Evolutionary conservation across 2,113 vertebrate genomes (phyloP).

Genomic region (Seriola dumerili): DNA sequence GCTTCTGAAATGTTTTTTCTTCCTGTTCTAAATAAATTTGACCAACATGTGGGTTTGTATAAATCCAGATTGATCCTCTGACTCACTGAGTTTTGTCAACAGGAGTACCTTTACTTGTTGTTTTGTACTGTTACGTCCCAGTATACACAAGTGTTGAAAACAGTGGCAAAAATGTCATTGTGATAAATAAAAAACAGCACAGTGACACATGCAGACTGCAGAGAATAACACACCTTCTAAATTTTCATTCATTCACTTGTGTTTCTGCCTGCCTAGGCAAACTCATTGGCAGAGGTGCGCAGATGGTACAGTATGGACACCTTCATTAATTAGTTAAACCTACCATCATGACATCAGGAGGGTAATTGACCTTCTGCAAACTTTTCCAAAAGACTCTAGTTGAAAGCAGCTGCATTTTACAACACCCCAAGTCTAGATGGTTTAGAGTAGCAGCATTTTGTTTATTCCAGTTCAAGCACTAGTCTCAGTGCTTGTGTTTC

Average conservation of each 20-base stretch:
- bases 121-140: not conserved
- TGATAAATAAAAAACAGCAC: not conserved
- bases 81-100: not conserved
- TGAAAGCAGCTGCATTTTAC: not conserved
- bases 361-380: conserved; percentile 6
- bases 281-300: not conserved
- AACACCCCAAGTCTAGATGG: not conserved
- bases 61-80: not conserved
- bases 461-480: not conserved
- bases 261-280: not conserved
- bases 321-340: conserved; percentile 31
- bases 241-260: not conserved
- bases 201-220: not conserved
- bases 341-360: not conserved
- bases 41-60: not conserved
- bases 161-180: not conserved
- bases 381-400: not conserved
- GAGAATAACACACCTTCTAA: not conserved
- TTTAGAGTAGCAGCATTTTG: not conserved
- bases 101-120: not conserved
- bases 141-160: not conserved
- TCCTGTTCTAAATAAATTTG: not conserved
- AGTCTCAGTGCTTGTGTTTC: not conserved
- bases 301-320: not conserved
- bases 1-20: not conserved